Evolutionary conservation across 2,113 vertebrate species (phyloP), one percentile per base, ranked within the genome.

Genomic region (Macrotus californicus): DNA sequence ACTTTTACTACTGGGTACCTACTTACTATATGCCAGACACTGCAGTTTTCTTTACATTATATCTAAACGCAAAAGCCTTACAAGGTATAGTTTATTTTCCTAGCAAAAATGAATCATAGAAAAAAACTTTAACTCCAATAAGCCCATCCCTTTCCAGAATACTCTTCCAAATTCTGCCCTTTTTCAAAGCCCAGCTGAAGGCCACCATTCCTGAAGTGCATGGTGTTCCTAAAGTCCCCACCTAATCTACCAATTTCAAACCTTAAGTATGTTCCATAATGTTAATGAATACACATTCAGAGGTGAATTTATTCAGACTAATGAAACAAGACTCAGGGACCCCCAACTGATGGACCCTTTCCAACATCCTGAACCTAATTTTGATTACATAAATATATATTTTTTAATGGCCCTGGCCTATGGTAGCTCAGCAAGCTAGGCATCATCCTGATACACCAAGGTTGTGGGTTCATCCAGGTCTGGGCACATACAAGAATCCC

Each of bases 11-110:
- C 29, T 52, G 13, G 46, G 15, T n/a, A 75, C 48, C n/a, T 56
- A 64, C 50, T 61, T 83, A 76, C 9, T 77, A 34, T 73, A 80
- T 87, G 19, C 9, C 26, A 82, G 39, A 66, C 66, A 93, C 29
- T 13, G 14, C 22, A 93, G 26, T 75, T 94, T 73, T 92, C 43
- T 85, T 94, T 76, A 75, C 48, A 80, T 56, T 77, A 14, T n/a
- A 64, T 73, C 52, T 82, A 85, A 93, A 89, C 43, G n/a, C 92
- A 92, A 86, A 56, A 92, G 75, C 18, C n/a, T 56, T 54, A 76
- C 24, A 92, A 85, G 29, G 29, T n/a, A 67, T 39, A 26, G 24
- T 84, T 90, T 94, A 52, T 85, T 72, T 94, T 48, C 29, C 54
- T 80, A 22, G 76, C 39, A 43, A 87, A 89, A 95, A 82, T 13